Conservation (phyloP, 2,888 invertebrate genomes). For the Halictus ligatus region DNA sequence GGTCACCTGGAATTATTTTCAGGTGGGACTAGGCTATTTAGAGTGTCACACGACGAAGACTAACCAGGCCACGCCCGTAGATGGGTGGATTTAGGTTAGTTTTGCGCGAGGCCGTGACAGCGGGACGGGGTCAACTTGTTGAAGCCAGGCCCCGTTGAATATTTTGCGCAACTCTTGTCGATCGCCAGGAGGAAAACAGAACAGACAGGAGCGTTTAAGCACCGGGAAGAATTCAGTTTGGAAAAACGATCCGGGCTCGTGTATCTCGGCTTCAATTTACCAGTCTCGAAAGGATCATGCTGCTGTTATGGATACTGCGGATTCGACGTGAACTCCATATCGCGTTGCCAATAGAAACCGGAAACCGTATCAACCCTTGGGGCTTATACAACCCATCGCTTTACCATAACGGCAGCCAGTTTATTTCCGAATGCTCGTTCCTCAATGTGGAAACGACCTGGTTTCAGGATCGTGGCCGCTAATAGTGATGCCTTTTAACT, state of each 20-base stretch:
- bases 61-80: background rate
- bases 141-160: background rate
- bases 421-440: constrained; percentile 57
- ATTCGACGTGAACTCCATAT: constrained; percentile 69
- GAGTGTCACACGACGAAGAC: background rate
- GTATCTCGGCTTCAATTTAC: constrained; percentile 71
- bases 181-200: constrained; percentile 1
- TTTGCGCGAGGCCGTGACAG: background rate
- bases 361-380: constrained; percentile 69
- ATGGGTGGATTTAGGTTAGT: background rate
- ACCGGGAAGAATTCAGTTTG: constrained; percentile 70
- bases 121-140: background rate
- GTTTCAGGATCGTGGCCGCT: background rate
- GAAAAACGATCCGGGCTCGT: constrained; percentile 68
- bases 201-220: constrained; percentile 58
- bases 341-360: constrained; percentile 72
- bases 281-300: constrained; percentile 69
- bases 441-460: constrained; percentile 30
- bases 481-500: constrained; percentile 10
- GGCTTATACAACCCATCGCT: constrained; percentile 57
- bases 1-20: too few relatives aligned
- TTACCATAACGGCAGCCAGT: constrained; percentile 54
- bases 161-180: constrained; percentile 25
- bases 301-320: constrained; percentile 71
- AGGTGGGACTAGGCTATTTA: background rate